phyloP scores from a whole-genome alignment of 2,797 vertebrate genomes.

The Myotis planiceps region DNA sequence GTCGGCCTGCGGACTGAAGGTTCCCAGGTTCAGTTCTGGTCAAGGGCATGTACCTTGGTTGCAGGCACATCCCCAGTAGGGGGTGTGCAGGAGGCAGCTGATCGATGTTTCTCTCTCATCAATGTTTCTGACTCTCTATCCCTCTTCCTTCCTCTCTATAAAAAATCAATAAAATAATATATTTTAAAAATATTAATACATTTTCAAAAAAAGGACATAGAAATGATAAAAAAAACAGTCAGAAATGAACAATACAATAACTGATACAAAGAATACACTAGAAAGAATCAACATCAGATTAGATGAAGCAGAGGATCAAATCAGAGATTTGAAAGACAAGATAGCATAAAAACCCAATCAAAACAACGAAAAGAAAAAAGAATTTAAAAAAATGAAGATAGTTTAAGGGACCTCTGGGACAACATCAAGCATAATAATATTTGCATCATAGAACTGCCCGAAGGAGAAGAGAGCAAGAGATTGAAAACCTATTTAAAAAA shows the following conservation, averaged over 20 bases:
- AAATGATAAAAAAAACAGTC: neutral
- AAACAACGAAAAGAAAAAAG: neutral
- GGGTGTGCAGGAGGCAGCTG: no score
- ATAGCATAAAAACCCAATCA: neutral
- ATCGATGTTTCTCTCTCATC: no score
- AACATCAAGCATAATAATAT: neutral
- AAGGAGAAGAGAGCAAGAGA: neutral
- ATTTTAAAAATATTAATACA: no score
- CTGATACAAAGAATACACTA: neutral
- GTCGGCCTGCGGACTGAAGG: no score
- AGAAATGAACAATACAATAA: neutral
- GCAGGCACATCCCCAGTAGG: no score
- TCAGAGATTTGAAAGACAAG: neutral
- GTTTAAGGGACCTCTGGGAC: neutral
- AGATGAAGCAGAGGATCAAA: neutral
- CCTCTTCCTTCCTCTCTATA: no score
- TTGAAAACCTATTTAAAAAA: neutral
- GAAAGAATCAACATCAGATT: neutral
- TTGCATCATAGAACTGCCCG: neutral
- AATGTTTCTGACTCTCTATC: no score
- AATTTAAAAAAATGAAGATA: neutral
- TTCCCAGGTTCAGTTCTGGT: no score
- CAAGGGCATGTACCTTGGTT: no score
- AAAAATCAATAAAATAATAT: no score
- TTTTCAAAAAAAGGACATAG: neutral